Conservation (phyloP, 2,888 invertebrate species). For the Lasioglossum villosulum region DNA sequence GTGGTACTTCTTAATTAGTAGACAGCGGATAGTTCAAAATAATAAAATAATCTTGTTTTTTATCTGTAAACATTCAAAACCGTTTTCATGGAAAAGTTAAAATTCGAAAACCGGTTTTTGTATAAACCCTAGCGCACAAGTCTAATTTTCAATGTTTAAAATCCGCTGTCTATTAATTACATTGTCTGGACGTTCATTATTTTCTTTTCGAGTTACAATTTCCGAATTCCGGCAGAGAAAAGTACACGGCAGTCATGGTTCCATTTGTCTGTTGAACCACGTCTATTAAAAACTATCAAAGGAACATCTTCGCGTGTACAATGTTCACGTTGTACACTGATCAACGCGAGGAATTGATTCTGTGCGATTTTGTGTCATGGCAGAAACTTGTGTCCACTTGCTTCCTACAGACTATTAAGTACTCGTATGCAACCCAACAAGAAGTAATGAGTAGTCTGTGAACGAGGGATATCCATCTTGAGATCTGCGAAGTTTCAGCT, state of each 20-base stretch:
- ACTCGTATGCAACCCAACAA: slow-evolving; percentile 22
- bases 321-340: slow-evolving; percentile 3
- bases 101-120: too few species aligned
- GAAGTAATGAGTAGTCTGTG: slow-evolving; percentile 23
- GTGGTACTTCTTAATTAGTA: background rate
- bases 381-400: background rate
- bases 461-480: background rate
- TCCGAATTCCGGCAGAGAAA: background rate
- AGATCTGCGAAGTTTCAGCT: too few species aligned
- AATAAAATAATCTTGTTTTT: too few species aligned
- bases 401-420: slow-evolving; percentile 40
- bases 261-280: background rate
- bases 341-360: slow-evolving; percentile 13
- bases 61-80: too few species aligned
- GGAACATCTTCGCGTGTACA: background rate
- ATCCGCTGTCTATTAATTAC: background rate
- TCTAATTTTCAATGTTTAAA: too few species aligned
- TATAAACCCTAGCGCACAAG: too few species aligned
- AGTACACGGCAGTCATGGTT: slow-evolving; percentile 11
- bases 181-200: background rate
- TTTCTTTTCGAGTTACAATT: background rate
- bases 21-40: background rate
- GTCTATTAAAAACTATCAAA: background rate
- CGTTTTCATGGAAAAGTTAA: too few species aligned
- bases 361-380: background rate